Evolutionary conservation across 2,113 vertebrate species (phyloP).

Genomic region (Butorides virescens): DNA sequence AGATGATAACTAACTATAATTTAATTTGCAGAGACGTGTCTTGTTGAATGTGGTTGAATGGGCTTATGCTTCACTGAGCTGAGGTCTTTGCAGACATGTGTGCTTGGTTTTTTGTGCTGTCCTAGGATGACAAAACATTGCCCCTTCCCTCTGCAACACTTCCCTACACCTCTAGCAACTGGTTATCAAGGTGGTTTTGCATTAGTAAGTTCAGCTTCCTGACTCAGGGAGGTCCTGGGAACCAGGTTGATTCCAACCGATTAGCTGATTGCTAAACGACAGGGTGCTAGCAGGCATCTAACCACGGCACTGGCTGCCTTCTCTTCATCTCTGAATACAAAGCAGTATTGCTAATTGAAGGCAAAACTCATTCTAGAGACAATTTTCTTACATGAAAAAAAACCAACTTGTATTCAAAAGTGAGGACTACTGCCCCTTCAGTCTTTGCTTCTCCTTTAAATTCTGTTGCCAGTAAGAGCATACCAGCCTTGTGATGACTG

Average conservation of each 20-base stretch:
- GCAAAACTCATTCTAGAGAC: neutral
- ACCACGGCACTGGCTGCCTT: neutral
- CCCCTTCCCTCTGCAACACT: neutral
- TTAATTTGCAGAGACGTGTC: neutral
- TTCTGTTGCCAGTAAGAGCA: neutral
- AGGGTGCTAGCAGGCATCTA: neutral
- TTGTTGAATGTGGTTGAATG: neutral
- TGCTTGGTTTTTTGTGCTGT: neutral
- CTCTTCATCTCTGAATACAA: neutral
- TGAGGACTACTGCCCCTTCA: neutral
- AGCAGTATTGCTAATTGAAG: rapidly evolving
- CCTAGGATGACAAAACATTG: neutral
- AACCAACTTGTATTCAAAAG: neutral
- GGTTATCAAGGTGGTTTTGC: neutral
- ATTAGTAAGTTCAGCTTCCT: neutral
- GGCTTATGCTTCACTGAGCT: neutral
- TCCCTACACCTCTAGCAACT: neutral
- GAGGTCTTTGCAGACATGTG: neutral
- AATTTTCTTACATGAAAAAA: neutral
- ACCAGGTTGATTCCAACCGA: neutral
- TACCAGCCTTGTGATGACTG: neutral
- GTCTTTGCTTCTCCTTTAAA: neutral
- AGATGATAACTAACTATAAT: neutral
- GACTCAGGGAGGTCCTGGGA: neutral
- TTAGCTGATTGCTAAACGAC: neutral